These are phyloP conservation scores for Tyrannus savana DNA, from an alignment of 2,113 vertebrate species.

Conservation along the genomic window DNA sequence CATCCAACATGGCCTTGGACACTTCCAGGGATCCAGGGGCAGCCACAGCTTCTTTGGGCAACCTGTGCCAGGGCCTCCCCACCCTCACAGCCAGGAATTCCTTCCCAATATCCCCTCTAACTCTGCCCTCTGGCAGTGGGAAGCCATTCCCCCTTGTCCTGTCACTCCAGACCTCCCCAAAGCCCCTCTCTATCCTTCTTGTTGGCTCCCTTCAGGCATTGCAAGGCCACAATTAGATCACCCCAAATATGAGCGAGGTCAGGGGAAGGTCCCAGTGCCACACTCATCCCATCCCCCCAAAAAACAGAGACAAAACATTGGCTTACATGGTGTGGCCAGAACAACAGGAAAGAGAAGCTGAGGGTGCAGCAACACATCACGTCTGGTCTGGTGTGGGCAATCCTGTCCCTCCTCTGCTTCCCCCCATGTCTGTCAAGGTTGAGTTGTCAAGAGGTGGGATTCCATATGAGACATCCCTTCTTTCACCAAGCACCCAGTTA, in stretches of 20 bases:
- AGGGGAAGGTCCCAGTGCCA: background rate
- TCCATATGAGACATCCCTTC: accelerated
- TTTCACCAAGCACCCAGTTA: background rate
- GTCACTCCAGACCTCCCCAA: background rate
- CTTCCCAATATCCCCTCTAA: accelerated
- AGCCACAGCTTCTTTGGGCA: background rate
- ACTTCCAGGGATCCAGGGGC: background rate
- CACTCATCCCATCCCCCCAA: background rate
- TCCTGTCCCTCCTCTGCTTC: background rate
- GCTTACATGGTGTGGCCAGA: background rate
- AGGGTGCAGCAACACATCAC: background rate
- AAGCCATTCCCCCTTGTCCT: background rate
- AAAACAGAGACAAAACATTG: background rate
- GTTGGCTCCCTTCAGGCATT: background rate
- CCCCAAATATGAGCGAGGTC: accelerated
- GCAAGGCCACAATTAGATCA: background rate
- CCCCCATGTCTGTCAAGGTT: accelerated
- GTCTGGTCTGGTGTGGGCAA: background rate
- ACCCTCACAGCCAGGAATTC: accelerated
- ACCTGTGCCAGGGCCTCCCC: background rate
- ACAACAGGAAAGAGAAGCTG: background rate
- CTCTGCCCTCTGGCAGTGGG: background rate
- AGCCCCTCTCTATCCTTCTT: background rate
- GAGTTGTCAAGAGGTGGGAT: background rate
- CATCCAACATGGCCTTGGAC: accelerated